Conservation (phyloP, 2,113 vertebrate genomes). For the Sus scrofa region DNA sequence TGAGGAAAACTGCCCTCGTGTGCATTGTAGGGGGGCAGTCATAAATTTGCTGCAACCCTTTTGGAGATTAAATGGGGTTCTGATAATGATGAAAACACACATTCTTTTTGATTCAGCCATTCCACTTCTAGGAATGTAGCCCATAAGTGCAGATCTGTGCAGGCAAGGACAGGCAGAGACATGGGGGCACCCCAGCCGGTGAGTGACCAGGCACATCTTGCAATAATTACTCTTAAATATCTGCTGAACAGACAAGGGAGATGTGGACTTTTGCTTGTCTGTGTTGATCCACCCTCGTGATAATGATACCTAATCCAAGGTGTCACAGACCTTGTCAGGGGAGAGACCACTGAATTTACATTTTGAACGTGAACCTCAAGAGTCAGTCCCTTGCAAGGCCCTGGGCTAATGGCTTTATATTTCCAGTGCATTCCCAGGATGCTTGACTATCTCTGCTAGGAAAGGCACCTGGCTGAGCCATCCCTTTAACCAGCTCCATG, state of each 20-base stretch:
- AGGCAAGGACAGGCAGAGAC: background rate
- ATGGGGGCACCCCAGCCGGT: background rate
- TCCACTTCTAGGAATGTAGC: background rate
- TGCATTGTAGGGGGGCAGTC: fast-evolving
- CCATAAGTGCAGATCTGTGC: background rate
- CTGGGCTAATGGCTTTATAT: background rate
- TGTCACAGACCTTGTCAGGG: background rate
- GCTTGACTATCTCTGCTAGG: background rate
- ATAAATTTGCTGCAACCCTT: background rate
- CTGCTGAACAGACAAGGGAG: background rate
- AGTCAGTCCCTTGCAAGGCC: background rate
- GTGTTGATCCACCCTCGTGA: background rate
- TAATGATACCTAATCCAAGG: background rate
- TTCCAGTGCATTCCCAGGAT: background rate
- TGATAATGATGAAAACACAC: background rate
- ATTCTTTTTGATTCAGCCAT: background rate
- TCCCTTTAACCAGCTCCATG: background rate
- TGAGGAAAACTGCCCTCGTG: background rate
- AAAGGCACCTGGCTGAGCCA: too few species aligned
- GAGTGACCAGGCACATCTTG: background rate
- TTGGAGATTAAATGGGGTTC: background rate
- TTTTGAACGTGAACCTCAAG: background rate
- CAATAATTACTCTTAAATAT: background rate
- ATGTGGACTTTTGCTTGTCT: background rate
- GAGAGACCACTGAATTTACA: background rate